Base-by-base conservation (phyloP, 2,113 vertebrate species). In the Bufo bufo region DNA sequence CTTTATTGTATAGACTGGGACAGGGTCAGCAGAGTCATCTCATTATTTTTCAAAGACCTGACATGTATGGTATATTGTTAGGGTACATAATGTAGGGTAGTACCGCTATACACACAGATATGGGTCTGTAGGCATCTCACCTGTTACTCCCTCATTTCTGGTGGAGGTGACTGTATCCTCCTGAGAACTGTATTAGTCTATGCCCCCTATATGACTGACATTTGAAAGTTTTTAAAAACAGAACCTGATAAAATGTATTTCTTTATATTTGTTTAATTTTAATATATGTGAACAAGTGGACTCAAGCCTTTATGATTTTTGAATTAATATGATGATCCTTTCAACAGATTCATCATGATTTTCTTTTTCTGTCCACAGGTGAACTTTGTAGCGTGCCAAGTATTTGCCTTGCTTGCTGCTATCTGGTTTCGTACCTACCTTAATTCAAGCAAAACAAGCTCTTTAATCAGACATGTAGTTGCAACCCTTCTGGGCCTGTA, bases 351-450 rank as follows among this genome's bases (percentile, higher is more conserved):
- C 16, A 20, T 47, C 33, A 14, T 69, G 3, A 88, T 54, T 90
- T 43, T 91, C 83, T 90, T 89, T 33, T 86, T 90, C 74, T 91
- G 82, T 81, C 65, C 89, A 43, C 96, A 99, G 98, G 97, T 99
- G 87, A 99, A 99, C 95, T 99, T 99, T 91, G 98, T 99, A 94
- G 97, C 97, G 90, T 97, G 98, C 93, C 98, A 99, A 94, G 94
- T 99, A 90, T 97, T 98, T 90, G 98, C 98, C 93, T 96, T 99
- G 95, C 93, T 99, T 83, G 98, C 97, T 56, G 98, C 98, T 75
- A 6, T 98, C 90, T 99, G 98, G 97, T 99, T 99, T 92, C 96
- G 98, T 91, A 95, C 97, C 89, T 99, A 99, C 91, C 97, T 99
- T 90, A 97, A 97, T 91, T 96, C 97, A 92, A 98, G 97, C 95